Evolutionary conservation across 2,113 vertebrate species (phyloP).

Genomic region (Tupaia tana): DNA sequence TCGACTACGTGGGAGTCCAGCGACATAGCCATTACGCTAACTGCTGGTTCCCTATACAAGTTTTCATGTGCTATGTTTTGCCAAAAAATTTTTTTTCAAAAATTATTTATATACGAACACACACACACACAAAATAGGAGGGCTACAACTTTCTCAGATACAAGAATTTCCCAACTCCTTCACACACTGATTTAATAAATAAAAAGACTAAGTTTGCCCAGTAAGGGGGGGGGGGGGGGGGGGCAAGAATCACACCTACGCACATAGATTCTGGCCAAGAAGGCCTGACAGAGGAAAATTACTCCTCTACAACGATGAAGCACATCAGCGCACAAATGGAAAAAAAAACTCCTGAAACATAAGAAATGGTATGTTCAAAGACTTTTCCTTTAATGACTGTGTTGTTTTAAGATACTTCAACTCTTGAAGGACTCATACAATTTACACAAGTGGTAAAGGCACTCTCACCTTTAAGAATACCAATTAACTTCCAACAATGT

Average conservation of each 20-base stretch:
- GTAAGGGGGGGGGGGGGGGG: too few species aligned
- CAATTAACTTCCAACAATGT: constrained; percentile 6
- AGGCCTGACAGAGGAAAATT: neutral
- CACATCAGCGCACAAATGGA: neutral
- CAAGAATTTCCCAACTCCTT: neutral
- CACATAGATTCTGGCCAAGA: neutral
- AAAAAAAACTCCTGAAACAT: neutral
- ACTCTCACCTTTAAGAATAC: neutral
- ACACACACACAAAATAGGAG: neutral
- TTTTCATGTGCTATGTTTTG: neutral
- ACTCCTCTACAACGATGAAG: neutral
- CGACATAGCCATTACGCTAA: too few species aligned
- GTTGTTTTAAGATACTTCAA: neutral
- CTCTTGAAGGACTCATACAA: neutral
- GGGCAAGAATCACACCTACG: neutral
- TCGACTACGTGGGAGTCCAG: too few species aligned
- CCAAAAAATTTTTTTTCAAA: neutral
- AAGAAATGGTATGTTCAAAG: neutral
- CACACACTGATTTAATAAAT: neutral
- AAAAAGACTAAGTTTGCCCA: neutral
- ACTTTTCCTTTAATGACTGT: neutral
- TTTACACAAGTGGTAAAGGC: neutral
- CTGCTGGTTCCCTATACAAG: too few species aligned
- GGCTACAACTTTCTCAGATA: neutral
- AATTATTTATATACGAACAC: neutral